Evolutionary conservation across 2,888 invertebrate genomes (phyloP).

Genomic region (Endomychus coccineus): DNA sequence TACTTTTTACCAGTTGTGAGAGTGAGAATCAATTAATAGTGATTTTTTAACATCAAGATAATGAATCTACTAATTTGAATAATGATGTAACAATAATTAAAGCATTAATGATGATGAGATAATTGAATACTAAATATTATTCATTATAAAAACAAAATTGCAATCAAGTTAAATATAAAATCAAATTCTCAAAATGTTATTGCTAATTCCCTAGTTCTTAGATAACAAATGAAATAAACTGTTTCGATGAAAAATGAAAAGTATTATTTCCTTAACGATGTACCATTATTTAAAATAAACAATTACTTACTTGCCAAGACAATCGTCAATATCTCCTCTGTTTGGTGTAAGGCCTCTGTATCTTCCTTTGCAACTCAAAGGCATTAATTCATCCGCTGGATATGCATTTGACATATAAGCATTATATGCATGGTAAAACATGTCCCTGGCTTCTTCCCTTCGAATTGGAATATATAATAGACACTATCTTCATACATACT

Average conservation of each 20-base stretch:
- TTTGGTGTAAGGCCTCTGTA: constrained; percentile 84
- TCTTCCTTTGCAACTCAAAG: constrained; percentile 87
- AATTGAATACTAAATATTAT: no score
- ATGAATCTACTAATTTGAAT: no score
- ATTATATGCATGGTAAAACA: constrained; percentile 95
- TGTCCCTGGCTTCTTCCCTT: constrained; percentile 84
- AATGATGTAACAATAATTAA: no score
- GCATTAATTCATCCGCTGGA: constrained; percentile 98
- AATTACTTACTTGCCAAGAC: constrained; percentile 84
- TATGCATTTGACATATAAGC: constrained; percentile 97
- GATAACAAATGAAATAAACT: no score
- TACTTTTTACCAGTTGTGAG: not conserved
- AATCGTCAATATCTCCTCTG: constrained; percentile 94
- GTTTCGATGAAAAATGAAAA: no score
- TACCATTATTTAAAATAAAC: not conserved
- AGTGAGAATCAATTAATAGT: no score
- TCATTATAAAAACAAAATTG: no score
- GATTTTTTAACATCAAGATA: no score
- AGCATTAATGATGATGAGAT: no score
- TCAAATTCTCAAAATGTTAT: no score
- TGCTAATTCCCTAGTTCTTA: no score
- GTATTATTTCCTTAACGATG: no score
- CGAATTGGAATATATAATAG: constrained; percentile 28
- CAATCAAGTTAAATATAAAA: not conserved
- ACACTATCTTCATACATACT: not conserved